phyloP scores from a whole-genome alignment of 1,140 invertebrate genomes.

The Zaprionus vittiger region DNA sequence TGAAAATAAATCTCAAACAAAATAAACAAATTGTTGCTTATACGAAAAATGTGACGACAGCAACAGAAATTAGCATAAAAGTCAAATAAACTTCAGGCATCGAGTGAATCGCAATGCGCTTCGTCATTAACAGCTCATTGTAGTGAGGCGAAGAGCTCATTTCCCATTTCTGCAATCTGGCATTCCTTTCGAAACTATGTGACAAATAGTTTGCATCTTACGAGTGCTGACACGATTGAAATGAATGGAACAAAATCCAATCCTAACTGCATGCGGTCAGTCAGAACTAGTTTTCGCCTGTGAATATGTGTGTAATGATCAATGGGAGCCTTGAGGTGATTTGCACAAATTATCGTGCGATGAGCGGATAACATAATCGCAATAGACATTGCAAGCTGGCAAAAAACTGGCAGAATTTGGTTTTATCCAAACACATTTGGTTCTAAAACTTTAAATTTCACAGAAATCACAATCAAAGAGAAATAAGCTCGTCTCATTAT shows the following conservation, averaged over 20 bases:
- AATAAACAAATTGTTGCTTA: slow-evolving; percentile 60
- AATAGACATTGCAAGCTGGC: no score
- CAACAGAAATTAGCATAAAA: slow-evolving; percentile 22
- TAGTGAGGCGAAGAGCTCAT: slow-evolving; percentile 1
- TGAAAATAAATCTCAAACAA: slow-evolving; percentile 49
- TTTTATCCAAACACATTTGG: neutral
- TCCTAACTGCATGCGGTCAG: slow-evolving; percentile 1
- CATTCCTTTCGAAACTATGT: slow-evolving; percentile 18
- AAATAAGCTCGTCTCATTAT: neutral
- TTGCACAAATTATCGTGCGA: neutral
- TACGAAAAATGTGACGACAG: slow-evolving; percentile 60
- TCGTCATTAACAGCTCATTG: slow-evolving; percentile 21
- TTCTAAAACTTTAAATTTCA: neutral
- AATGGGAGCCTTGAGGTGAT: neutral
- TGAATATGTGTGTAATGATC: neutral
- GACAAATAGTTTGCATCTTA: slow-evolving; percentile 17
- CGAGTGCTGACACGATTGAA: slow-evolving; percentile 25
- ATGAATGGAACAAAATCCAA: neutral
- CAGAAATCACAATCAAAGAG: neutral
- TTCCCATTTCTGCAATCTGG: slow-evolving; percentile 33
- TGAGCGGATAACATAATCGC: neutral
- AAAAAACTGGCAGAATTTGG: neutral
- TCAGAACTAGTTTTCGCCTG: slow-evolving; percentile 17
- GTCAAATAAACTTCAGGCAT: slow-evolving; percentile 33
- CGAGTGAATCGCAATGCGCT: slow-evolving; percentile 13